phyloP scores from a whole-genome alignment of 2,888 invertebrate species.

The Melolontha melolontha region DNA sequence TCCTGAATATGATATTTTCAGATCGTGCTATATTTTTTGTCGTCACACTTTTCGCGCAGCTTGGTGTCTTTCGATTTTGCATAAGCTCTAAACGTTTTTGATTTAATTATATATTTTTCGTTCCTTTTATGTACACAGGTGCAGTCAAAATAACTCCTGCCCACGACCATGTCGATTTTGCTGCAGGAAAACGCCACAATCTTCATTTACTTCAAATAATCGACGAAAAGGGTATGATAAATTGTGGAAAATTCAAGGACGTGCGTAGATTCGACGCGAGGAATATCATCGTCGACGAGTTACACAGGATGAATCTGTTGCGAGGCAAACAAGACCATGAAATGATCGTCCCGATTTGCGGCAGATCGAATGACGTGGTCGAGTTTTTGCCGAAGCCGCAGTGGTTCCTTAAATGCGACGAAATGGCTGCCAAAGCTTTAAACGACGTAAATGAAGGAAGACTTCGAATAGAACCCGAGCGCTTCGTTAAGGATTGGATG shows the following conservation, averaged over 20 bases:
- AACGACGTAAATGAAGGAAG: constrained; percentile 83
- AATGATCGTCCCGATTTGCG: constrained; percentile 97
- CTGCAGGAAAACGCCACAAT: constrained; percentile 90
- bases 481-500: constrained; percentile 93
- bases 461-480: constrained; percentile 85
- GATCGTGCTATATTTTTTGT: no score
- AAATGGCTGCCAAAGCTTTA: constrained; percentile 90
- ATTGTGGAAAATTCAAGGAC: constrained; percentile 81
- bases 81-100: no score
- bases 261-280: constrained; percentile 94
- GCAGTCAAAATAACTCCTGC: constrained; percentile 99
- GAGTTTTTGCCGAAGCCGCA: constrained; percentile 97
- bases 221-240: constrained; percentile 89
- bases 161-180: constrained; percentile 97
- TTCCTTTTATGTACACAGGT: constrained; percentile 68
- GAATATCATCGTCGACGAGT: constrained; percentile 79
- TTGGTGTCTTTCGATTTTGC: no score
- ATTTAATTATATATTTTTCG: no score
- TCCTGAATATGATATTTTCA: no score
- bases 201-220: constrained; percentile 90
- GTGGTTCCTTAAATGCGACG: constrained; percentile 93
- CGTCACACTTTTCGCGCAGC: no score
- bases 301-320: constrained; percentile 73
- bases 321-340: constrained; percentile 79
- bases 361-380: constrained; percentile 96